A percentile compares a stretch with the other conserved stretches of the same genome.
Conservation (phyloP, 1,140 invertebrate genomes). For the Zaprionus nigranus region DNA sequence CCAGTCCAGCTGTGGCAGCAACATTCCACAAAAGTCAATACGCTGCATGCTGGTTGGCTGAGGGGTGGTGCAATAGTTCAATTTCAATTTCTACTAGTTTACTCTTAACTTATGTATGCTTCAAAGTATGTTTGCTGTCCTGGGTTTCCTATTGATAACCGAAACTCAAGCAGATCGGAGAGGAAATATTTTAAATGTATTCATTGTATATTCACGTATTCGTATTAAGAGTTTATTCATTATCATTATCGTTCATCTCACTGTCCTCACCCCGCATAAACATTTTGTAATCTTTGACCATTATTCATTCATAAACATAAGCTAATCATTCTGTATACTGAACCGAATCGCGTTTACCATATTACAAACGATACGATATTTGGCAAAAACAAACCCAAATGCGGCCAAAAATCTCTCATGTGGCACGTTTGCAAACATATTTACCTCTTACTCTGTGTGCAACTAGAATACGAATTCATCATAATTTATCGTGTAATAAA, state of each 20-base stretch:
- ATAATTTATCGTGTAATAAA: constrained; percentile 30
- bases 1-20: constrained; percentile 23
- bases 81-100: not conserved
- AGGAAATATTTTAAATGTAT: constrained; percentile 35
- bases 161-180: constrained; percentile 19
- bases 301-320: constrained; percentile 10
- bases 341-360: not conserved
- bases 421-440: constrained; percentile 67
- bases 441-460: constrained; percentile 78
- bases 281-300: constrained; percentile 58
- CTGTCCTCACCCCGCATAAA: constrained; percentile 9
- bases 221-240: constrained; percentile 22
- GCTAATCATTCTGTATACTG: constrained; percentile 10
- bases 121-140: not conserved
- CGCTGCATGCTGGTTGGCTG: constrained; percentile 5
- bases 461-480: constrained; percentile 52
- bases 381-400: constrained; percentile 57
- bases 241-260: constrained; percentile 15
- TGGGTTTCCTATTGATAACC: constrained; percentile 36
- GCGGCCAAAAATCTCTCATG: constrained; percentile 72
- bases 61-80: not conserved
- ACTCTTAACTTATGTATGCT: constrained; percentile 27
- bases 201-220: constrained; percentile 19
- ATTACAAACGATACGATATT: constrained; percentile 16
- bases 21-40: constrained; percentile 58